Percentiles rank a stretch among this genome's conserved stretches.
Evolutionary conservation across 2,888 invertebrate genomes (phyloP).

Genomic region (Lasius platythorax): DNA sequence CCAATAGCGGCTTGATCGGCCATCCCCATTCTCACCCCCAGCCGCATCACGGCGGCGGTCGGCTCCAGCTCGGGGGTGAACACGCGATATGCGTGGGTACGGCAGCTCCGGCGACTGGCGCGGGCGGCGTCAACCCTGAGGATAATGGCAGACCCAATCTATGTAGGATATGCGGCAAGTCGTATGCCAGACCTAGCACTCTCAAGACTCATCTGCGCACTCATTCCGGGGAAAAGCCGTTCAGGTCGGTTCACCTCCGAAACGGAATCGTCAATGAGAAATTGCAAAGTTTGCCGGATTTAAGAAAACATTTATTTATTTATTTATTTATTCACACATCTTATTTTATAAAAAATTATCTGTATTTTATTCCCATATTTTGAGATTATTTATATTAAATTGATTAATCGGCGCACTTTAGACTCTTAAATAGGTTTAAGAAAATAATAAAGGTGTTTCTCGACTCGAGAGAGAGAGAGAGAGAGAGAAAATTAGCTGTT

Average conservation of each 20-base stretch:
- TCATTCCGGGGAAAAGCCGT: slow-evolving; percentile 98
- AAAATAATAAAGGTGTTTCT: neutral
- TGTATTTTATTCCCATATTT: neutral
- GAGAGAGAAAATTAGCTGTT: neutral
- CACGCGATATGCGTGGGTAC: slow-evolving; percentile 85
- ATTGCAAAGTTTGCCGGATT: neutral
- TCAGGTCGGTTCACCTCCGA: slow-evolving; percentile 86
- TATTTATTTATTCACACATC: neutral
- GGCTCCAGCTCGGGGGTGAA: slow-evolving; percentile 82
- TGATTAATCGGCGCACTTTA: neutral
- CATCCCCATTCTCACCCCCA: slow-evolving; percentile 82
- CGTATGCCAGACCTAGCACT: slow-evolving; percentile 98
- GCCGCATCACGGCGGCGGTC: slow-evolving; percentile 80
- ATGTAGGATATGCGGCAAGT: slow-evolving; percentile 98
- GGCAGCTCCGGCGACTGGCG: slow-evolving; percentile 85
- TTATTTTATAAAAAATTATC: neutral
- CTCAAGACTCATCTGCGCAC: slow-evolving; percentile 98
- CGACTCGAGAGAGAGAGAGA: neutral
- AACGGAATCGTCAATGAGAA: neutral
- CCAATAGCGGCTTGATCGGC: slow-evolving; percentile 82
- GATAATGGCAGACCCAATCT: slow-evolving; percentile 95
- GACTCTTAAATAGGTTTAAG: neutral
- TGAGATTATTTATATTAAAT: neutral
- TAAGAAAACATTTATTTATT: neutral
- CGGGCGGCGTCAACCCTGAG: slow-evolving; percentile 87